These are phyloP conservation scores for Camptogramma bilineatum DNA, from an alignment of 2,888 invertebrate genomes.

Conservation along the genomic window DNA sequence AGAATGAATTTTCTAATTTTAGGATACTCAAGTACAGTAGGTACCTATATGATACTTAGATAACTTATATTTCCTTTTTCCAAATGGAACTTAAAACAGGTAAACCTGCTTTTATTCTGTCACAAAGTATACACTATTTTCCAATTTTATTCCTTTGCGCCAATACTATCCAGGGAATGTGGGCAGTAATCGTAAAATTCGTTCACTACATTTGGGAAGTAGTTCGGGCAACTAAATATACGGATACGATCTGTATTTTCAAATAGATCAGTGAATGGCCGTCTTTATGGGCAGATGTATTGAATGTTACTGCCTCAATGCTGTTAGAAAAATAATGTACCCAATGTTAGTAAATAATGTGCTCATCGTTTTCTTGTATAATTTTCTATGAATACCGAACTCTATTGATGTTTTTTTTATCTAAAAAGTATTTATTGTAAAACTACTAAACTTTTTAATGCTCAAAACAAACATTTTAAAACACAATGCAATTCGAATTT, in stretches of 20 bases:
- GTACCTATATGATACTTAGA: too few relatives aligned
- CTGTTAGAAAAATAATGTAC: constrained; percentile 18
- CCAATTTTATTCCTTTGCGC: constrained; percentile 67
- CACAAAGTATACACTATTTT: constrained; percentile 53
- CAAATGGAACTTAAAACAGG: constrained; percentile 33
- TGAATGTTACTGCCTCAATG: constrained; percentile 41
- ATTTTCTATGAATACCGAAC: background rate
- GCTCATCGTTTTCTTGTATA: background rate
- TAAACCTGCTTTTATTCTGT: constrained; percentile 29
- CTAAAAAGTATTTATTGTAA: background rate
- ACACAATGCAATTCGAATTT: constrained; percentile 17
- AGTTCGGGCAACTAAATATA: constrained; percentile 58
- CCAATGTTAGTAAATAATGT: background rate
- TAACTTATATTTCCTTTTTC: constrained; percentile 53
- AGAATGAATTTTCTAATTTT: too few relatives aligned
- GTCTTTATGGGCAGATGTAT: constrained; percentile 48
- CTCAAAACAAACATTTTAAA: background rate
- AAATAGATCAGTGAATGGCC: constrained; percentile 49
- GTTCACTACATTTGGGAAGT: constrained; percentile 66
- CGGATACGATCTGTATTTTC: constrained; percentile 43
- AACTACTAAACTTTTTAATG: background rate
- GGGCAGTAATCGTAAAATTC: constrained; percentile 68
- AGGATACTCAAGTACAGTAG: too few relatives aligned
- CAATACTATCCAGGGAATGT: constrained; percentile 64
- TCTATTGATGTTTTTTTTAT: background rate